Evolutionary conservation across 2,888 invertebrate genomes (phyloP).

Genomic region (Nephrotoma flavescens): DNA sequence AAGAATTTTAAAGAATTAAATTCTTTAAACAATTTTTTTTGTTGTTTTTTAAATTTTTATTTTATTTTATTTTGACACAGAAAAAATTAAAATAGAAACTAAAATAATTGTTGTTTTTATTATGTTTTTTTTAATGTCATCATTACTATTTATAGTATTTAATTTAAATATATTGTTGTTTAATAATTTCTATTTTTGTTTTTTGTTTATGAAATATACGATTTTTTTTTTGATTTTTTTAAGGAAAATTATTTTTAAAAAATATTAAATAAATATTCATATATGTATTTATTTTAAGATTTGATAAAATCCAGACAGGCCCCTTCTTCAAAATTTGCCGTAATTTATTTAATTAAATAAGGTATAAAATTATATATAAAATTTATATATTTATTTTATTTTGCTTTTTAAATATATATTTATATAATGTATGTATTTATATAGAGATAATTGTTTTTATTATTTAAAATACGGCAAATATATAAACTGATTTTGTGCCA

Average conservation of each 20-base stretch:
- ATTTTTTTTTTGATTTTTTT: background rate
- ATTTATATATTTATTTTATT: background rate
- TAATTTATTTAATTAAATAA: conserved; percentile 7
- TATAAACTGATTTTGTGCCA: background rate
- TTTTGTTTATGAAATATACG: background rate
- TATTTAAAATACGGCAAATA: background rate
- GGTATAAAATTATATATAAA: conserved; percentile 12
- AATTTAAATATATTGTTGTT: background rate
- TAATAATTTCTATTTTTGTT: background rate
- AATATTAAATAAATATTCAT: background rate
- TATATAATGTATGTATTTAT: background rate
- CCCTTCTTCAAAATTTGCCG: background rate
- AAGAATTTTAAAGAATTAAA: background rate
- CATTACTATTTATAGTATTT: background rate
- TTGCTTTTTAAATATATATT: background rate
- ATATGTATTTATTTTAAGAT: background rate
- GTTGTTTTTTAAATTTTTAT: background rate
- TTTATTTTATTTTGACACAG: background rate
- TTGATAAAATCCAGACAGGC: background rate
- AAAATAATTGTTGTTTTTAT: background rate
- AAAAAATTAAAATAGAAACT: background rate
- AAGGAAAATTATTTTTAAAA: background rate
- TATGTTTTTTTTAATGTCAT: background rate
- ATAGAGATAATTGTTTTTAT: background rate
- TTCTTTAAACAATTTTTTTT: background rate